phyloP scores from a whole-genome alignment of 2,797 vertebrate species.

The Cynopterus sphinx region DNA sequence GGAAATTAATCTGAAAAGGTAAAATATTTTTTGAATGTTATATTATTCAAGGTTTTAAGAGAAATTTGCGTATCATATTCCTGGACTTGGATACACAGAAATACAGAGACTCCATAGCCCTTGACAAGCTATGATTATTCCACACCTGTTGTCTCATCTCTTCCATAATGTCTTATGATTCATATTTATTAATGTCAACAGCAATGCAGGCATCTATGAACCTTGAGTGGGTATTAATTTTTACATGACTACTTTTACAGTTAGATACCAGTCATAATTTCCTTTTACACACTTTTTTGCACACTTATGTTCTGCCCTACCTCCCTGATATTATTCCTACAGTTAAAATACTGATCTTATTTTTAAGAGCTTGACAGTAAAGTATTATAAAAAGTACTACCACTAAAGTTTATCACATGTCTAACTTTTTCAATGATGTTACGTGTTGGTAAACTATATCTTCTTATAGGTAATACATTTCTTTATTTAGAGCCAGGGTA shows the following conservation, averaged over 20 bases:
- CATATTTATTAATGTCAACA: background rate
- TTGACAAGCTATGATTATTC: background rate
- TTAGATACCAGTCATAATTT: background rate
- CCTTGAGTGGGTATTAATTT: background rate
- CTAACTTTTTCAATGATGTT: background rate
- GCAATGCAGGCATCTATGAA: background rate
- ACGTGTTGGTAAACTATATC: background rate
- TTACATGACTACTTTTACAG: background rate
- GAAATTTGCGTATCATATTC: background rate
- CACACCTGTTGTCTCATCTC: background rate
- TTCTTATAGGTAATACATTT: background rate
- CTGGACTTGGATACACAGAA: background rate
- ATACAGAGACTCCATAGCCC: background rate
- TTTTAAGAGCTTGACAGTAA: background rate
- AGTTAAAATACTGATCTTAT: background rate
- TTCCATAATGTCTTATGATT: background rate
- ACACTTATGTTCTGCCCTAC: background rate
- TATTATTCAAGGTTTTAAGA: background rate
- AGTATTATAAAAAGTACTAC: background rate
- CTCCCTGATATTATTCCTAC: background rate
- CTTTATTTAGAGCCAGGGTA: background rate
- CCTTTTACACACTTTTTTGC: background rate
- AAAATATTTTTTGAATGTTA: background rate
- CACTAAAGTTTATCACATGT: background rate
- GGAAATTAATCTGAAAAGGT: background rate